These are phyloP conservation scores for Avahi laniger DNA, from an alignment of 2,797 vertebrate genomes.

Conservation along the genomic window DNA sequence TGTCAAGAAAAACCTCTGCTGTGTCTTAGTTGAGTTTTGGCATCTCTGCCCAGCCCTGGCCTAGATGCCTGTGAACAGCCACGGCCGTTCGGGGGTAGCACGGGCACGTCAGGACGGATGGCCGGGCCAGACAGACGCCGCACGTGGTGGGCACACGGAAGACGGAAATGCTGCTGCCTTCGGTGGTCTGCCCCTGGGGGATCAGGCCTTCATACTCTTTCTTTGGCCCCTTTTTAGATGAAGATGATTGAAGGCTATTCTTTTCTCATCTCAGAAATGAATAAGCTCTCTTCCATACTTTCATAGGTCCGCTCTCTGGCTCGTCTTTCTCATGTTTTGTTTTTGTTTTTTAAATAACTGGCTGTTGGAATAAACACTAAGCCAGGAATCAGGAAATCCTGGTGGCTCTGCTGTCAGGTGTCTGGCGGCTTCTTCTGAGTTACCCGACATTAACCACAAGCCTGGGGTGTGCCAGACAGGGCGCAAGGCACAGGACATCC, in stretches of 20 bases:
- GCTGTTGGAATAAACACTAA: background rate
- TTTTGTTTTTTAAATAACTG: background rate
- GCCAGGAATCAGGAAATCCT: background rate
- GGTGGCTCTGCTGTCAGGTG: background rate
- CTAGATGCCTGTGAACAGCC: background rate
- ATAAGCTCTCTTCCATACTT: background rate
- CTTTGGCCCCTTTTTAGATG: background rate
- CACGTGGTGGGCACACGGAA: fast-evolving
- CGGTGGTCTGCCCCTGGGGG: background rate
- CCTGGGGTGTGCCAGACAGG: background rate
- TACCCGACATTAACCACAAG: background rate
- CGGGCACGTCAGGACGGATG: background rate
- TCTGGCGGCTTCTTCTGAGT: background rate
- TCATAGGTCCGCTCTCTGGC: background rate
- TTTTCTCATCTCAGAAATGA: background rate
- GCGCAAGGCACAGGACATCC: background rate
- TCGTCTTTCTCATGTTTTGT: background rate
- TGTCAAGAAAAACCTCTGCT: background rate
- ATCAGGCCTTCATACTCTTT: background rate
- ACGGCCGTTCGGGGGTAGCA: background rate
- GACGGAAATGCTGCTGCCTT: fast-evolving
- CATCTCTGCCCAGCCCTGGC: background rate
- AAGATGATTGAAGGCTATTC: background rate
- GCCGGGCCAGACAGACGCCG: background rate
- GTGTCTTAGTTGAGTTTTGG: background rate